A percentile compares a stretch with the other conserved stretches of the same genome.
phyloP scores from a whole-genome alignment of 2,797 vertebrate genomes.

The Podarcis lilfordi region DNA sequence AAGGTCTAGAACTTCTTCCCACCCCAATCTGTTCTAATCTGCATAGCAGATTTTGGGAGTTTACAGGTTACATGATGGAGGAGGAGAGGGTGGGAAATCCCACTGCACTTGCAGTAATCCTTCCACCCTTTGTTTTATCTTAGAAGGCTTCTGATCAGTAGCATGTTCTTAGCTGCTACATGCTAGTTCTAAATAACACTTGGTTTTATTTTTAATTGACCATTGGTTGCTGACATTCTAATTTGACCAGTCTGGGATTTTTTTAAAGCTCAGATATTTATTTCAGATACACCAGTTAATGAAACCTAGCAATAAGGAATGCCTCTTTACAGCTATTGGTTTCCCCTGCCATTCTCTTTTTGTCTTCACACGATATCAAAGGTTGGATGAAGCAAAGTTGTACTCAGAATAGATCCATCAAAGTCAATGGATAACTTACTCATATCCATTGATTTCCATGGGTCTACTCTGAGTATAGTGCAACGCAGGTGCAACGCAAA shows the following conservation, averaged over 20 bases:
- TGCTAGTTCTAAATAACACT: not conserved
- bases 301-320: not conserved
- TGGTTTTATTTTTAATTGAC: not conserved
- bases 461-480: too few relatives aligned
- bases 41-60: too few relatives aligned
- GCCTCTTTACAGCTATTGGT: not conserved
- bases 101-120: too few relatives aligned
- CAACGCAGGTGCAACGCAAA: not conserved
- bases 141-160: not conserved
- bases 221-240: not conserved
- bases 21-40: too few relatives aligned
- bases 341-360: not conserved
- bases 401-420: too few relatives aligned
- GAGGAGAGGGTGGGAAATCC: too few relatives aligned
- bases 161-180: not conserved
- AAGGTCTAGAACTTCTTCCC: too few relatives aligned
- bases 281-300: not conserved
- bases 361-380: not conserved
- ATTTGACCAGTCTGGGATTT: not conserved
- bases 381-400: too few relatives aligned
- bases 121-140: not conserved
- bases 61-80: too few relatives aligned
- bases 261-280: not conserved
- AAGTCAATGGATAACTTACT: too few relatives aligned
- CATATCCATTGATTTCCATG: too few relatives aligned